Conservation (phyloP, 2,797 vertebrate genomes). For the Melopsittacus undulatus region DNA sequence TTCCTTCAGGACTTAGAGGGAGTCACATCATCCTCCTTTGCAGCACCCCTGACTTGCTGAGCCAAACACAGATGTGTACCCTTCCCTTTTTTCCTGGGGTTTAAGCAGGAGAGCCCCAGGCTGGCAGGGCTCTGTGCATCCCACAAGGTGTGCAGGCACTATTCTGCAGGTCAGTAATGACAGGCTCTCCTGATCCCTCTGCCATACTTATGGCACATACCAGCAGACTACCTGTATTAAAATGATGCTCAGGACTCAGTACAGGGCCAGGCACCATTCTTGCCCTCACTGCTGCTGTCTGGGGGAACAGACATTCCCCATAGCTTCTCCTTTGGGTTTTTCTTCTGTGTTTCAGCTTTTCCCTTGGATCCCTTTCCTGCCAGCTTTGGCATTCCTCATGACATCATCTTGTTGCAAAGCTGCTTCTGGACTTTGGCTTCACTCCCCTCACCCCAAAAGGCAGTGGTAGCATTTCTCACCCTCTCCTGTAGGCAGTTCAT, state of each 20-base stretch:
- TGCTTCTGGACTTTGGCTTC: neutral
- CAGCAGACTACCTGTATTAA: neutral
- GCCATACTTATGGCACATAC: neutral
- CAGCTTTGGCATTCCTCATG: neutral
- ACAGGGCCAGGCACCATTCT: neutral
- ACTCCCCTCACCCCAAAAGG: neutral
- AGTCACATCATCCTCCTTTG: neutral
- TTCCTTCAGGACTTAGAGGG: neutral
- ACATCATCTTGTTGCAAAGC: neutral
- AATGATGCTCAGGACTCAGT: neutral
- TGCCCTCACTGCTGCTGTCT: rapidly evolving
- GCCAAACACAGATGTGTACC: neutral
- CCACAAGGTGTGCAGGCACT: neutral
- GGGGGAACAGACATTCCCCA: neutral
- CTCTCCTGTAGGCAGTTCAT: neutral
- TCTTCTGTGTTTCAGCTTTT: neutral
- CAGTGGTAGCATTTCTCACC: neutral
- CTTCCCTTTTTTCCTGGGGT: neutral
- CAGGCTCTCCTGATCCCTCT: neutral
- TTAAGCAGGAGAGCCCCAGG: neutral
- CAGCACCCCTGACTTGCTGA: neutral
- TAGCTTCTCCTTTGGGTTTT: neutral
- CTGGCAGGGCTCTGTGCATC: neutral
- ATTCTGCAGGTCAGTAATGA: neutral
- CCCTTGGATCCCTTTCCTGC: neutral